Base-by-base conservation (phyloP, 2,113 vertebrate species). In the Colossoma macropomum region DNA sequence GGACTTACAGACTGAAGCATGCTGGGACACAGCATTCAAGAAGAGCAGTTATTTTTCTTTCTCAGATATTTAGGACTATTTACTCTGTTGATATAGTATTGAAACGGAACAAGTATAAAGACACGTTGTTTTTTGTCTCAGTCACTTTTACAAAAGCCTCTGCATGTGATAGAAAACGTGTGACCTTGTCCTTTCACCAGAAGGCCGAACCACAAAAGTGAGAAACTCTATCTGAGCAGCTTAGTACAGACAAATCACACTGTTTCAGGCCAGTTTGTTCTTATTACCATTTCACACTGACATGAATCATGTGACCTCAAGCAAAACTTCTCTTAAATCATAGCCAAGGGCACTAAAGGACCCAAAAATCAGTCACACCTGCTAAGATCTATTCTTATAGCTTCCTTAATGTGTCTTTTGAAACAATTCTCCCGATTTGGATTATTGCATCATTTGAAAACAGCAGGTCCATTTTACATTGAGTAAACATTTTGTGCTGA, bases 81-180 rank as follows among this genome's bases (percentile, higher is more conserved):
- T 32, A n/a, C 6, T 21, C 28, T 23, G 4, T 12, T 62, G 38
- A 32, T 30, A 17, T 8, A 41, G 23, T 38, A 15, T 6, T 12
- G 15, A 11, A 16, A 1, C 23, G 4, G 59, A 16, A 28, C 38
- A 38, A 3, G 11, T 69, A n/a, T 41, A 56, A 54, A 23, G 8
- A 1, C 72, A 71, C 38, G 48, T 3, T 25, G 30, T 12, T 30
- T 52, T 56, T n/a, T 41, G 41, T n/a, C 25, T 16, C 19, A 25
- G 28, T 23, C n/a, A 38, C 27, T 73, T 82, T 56, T 69, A 69
- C 34, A 62, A 34, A 21, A 66, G 21, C 27, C 25, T 34, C n/a
- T 48, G 54, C 32, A 62, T 76, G 45, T 74, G 65, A 30, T 80
- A 71, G 80, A 86, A 86, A 79, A 71, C 52, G 41, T 82, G 45